Evolutionary conservation across 1,140 invertebrate genomes (phyloP).

Genomic region (Aphelenchoides besseyi): DNA sequence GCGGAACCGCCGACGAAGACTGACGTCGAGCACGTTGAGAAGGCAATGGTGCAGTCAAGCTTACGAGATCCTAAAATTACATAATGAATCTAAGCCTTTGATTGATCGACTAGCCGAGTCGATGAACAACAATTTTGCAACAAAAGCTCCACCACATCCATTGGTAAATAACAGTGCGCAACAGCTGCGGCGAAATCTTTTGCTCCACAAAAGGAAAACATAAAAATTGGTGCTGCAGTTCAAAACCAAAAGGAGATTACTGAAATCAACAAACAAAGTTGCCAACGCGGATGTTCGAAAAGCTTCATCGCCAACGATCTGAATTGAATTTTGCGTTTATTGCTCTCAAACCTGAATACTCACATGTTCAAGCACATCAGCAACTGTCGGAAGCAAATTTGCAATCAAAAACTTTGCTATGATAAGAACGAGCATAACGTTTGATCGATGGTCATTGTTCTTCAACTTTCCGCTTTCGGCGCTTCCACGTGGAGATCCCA

Average conservation of each 20-base stretch:
- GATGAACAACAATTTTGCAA: constrained; percentile 4
- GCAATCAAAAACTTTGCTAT: constrained; percentile 58
- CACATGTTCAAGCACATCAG: constrained; percentile 58
- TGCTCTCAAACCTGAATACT: too few species aligned
- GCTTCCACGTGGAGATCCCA: background rate
- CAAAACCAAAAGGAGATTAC: constrained; percentile 56
- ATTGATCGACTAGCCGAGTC: too few species aligned
- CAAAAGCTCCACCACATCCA: background rate
- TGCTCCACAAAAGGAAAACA: constrained; percentile 59
- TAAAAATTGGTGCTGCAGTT: constrained; percentile 61
- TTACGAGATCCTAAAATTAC: background rate
- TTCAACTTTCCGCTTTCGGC: constrained; percentile 8
- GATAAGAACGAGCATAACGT: constrained; percentile 56
- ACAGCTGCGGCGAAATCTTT: constrained; percentile 44
- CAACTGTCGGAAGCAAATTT: constrained; percentile 55
- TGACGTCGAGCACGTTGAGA: too few species aligned
- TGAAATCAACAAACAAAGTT: constrained; percentile 55
- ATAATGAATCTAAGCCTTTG: too few species aligned
- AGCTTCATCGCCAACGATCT: constrained; percentile 51
- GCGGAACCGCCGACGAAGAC: background rate
- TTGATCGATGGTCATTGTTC: constrained; percentile 58
- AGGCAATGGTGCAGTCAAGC: too few species aligned
- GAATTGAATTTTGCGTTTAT: constrained; percentile 1
- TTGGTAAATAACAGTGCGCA: constrained; percentile 16
- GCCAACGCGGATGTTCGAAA: constrained; percentile 52